A percentile compares a stretch with the other conserved stretches of the same genome.
Evolutionary conservation across 2,888 invertebrate species (phyloP).

Genomic region (Cheilosia variabilis): DNA sequence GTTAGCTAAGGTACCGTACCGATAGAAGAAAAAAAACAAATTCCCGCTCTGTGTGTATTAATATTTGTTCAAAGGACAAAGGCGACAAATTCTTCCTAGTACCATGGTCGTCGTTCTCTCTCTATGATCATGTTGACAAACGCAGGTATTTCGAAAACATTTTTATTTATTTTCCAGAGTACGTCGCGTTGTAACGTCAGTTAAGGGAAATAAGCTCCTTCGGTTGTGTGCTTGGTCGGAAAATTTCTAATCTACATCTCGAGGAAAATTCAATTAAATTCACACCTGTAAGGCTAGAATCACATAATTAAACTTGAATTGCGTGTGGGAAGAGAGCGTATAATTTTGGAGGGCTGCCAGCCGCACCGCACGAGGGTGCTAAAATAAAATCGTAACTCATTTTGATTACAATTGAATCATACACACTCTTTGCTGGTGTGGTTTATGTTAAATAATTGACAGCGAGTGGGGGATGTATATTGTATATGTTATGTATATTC

Average conservation of each 20-base stretch:
- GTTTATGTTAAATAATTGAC: neutral
- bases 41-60: conserved; percentile 28
- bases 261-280: conserved; percentile 73
- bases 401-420: conserved; percentile 43
- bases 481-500: too few relatives aligned
- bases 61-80: conserved; percentile 70
- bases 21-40: conserved; percentile 6
- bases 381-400: conserved; percentile 36
- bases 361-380: neutral
- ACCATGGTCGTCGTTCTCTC: conserved; percentile 9
- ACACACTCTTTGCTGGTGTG: conserved; percentile 18
- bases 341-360: conserved; percentile 32
- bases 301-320: conserved; percentile 73
- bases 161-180: conserved; percentile 45
- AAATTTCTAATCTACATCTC: conserved; percentile 70
- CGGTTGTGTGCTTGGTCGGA: conserved; percentile 58
- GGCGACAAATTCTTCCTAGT: conserved; percentile 29
- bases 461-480: too few relatives aligned
- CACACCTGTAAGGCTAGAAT: conserved; percentile 71
- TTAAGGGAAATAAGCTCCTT: conserved; percentile 62
- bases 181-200: conserved; percentile 7
- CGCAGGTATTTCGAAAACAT: conserved; percentile 67
- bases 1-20: conserved; percentile 9
- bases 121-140: conserved; percentile 72
- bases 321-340: conserved; percentile 24